Base-by-base conservation (phyloP, 2,888 invertebrate species). In the Caenorhabditis sp. region DNA sequence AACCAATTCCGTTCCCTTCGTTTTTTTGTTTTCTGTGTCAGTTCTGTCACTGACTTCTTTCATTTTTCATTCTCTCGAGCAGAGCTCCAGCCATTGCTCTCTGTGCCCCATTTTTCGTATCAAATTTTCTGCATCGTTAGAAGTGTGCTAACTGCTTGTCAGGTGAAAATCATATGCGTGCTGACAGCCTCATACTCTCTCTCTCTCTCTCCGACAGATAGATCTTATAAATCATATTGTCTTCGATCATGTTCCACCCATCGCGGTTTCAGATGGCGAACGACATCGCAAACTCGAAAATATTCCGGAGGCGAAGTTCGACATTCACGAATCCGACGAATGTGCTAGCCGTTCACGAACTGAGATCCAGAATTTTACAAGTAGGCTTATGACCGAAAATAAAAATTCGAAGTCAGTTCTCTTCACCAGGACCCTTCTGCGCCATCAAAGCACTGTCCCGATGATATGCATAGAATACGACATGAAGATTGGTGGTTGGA, bases 401-500 rank as follows among this genome's bases (percentile, higher is more conserved):
- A 19, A 19, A 19, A 14, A 51, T 38, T 12, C 31, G 31, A 19
- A 22, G 2, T n/a, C 24, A 14, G 12, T 41, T 8, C 24, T 0
- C 6, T 22, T 14, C 6, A 35, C n/a, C n/a, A 82, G 82, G 82
- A 82, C 44, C 54, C 76, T 12, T n/a, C 63, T 6, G 28, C 44
- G 1, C 22, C 59, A 5, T 14, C 51, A 44, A 82, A 82, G 26
- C 72, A 80, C 61, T 54, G 75, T 12, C 28, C 64, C 2, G 76
- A 80, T 10, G 90, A 90, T 22, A 59, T 83, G 10, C 59, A 77
- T 38, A 74, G 89, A 16, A 82, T 88, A 35, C 73, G 86, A 38
- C 75, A 85, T 24, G 89, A 89, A 19, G 89, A 89, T 59, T 90
- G 89, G 89, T 90, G 86, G 89, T 66, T 89, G 10, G 69, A 81